A percentile compares a stretch with the other conserved stretches of the same genome.
Conservation (phyloP, 2,113 vertebrate species). For the Ptilonorhynchus violaceus region DNA sequence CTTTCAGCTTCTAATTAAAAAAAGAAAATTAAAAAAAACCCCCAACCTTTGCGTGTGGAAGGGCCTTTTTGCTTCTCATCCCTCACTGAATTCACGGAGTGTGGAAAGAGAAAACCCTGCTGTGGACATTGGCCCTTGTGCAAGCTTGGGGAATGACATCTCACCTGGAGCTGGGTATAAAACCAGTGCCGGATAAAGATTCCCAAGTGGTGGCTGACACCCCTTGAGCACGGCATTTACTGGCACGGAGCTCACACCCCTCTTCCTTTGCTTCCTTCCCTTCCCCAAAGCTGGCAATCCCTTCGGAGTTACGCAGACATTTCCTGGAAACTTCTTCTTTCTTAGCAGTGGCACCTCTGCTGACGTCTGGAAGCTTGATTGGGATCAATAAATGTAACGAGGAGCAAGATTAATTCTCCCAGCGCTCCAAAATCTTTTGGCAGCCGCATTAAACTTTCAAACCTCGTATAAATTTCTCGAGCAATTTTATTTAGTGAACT, state of each 20-base stretch:
- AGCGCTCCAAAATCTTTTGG: conserved; percentile 1
- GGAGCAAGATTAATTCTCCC: neutral
- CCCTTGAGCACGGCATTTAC: neutral
- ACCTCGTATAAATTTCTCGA: neutral
- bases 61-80: neutral
- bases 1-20: neutral
- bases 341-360: conserved; percentile 25
- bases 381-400: conserved; percentile 46
- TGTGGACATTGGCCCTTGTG: neutral
- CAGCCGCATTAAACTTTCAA: conserved; percentile 40
- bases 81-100: neutral
- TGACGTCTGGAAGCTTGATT: neutral
- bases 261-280: neutral
- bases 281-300: neutral
- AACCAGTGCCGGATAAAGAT: neutral
- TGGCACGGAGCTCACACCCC: neutral
- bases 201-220: neutral
- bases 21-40: neutral
- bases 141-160: neutral
- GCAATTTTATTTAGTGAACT: neutral
- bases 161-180: neutral
- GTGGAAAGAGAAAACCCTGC: neutral
- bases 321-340: conserved; percentile 49
- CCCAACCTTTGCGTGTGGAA: neutral
- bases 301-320: neutral